Conservation (phyloP, 1,140 invertebrate species). For the Leptinotarsa texana region DNA sequence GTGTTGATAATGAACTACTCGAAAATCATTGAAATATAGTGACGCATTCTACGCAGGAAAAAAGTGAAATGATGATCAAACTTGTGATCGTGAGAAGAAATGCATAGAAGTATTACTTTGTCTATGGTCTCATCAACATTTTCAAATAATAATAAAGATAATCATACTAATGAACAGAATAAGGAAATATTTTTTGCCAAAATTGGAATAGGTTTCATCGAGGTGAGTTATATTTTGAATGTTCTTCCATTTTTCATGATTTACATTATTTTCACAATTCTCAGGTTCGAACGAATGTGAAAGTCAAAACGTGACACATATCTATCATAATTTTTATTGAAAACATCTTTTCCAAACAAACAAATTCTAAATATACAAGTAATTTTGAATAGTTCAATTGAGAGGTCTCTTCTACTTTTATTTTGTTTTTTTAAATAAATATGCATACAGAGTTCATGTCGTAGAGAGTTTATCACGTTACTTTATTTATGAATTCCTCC, state of each 20-base stretch:
- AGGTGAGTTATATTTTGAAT: conserved; percentile 30
- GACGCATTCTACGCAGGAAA: background rate
- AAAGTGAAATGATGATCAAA: background rate
- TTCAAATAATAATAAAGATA: conserved; percentile 27
- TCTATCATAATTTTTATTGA: too few relatives aligned
- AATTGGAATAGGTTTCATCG: conserved; percentile 33
- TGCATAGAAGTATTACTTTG: conserved; percentile 37
- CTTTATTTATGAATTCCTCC: too few relatives aligned
- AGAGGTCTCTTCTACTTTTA: too few relatives aligned
- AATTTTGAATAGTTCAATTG: too few relatives aligned
- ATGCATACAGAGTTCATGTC: too few relatives aligned
- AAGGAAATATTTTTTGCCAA: conserved; percentile 34
- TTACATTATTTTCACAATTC: too few relatives aligned
- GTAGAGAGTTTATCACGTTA: too few relatives aligned
- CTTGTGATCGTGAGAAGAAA: conserved; percentile 8
- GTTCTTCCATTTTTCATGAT: background rate
- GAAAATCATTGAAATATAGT: background rate
- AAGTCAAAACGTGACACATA: too few relatives aligned
- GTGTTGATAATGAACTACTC: background rate
- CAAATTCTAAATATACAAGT: too few relatives aligned
- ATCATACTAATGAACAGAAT: conserved; percentile 22
- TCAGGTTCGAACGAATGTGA: too few relatives aligned
- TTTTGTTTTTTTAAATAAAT: too few relatives aligned
- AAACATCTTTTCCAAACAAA: too few relatives aligned
- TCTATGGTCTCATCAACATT: conserved; percentile 27